phyloP scores from a whole-genome alignment of 2,113 vertebrate genomes.

The Rhodinocichla rosea region DNA sequence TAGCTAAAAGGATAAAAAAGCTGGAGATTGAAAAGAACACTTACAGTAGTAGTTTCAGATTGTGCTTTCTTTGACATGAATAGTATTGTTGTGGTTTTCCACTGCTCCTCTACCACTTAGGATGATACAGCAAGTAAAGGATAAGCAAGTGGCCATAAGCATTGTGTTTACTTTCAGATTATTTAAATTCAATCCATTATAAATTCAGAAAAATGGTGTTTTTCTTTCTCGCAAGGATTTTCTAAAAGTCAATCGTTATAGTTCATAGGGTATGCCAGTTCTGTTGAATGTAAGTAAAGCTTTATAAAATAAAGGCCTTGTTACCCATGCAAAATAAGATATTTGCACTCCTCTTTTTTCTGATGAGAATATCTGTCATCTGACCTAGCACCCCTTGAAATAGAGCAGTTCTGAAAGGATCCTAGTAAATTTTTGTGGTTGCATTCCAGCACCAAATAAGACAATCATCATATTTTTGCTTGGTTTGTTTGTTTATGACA shows the following conservation, averaged over 20 bases:
- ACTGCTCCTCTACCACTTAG: not conserved
- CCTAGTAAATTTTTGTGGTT: not conserved
- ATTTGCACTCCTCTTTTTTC: not conserved
- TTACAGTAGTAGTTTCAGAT: not conserved
- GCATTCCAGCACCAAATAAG: not conserved
- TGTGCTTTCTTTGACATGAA: not conserved
- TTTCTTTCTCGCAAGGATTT: not conserved
- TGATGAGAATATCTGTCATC: not conserved
- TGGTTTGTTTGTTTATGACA: not conserved
- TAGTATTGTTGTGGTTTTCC: not conserved
- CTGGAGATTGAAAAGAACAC: not conserved
- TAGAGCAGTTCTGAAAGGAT: not conserved
- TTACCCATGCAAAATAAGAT: not conserved
- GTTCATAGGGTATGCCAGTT: not conserved
- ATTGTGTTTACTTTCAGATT: not conserved
- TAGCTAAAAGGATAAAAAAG: not conserved
- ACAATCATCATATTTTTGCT: not conserved
- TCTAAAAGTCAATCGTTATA: not conserved
- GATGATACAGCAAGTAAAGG: not conserved
- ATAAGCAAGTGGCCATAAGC: not conserved
- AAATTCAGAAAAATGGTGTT: not conserved
- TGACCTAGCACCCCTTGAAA: not conserved
- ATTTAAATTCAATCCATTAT: not conserved
- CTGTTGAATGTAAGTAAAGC: too few relatives aligned
- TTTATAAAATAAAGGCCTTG: not conserved